Evolutionary conservation across 2,888 invertebrate species (phyloP), one percentile per base, ranked within the genome.

Genomic region (Taenaris catops): DNA sequence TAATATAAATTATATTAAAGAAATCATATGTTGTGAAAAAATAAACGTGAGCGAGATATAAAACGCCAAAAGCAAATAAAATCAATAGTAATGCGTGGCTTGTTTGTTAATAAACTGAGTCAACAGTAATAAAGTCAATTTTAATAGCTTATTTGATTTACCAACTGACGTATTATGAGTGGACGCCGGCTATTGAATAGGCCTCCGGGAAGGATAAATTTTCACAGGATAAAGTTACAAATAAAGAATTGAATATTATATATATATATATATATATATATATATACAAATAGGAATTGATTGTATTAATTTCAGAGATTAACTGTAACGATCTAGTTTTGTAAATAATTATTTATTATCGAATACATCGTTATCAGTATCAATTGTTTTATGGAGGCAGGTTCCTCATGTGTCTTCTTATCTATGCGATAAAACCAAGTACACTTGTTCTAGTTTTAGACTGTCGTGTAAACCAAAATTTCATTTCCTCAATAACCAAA

Each of bases 81-180:
- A 16, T 21, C 29, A 21, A 14, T 9, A 31, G 9, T 21, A n/a
- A 9, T 37, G 37, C 20, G 41, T 34, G 19, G 27, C 14, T 38
- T 25, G 28, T 34, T 25, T 34, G 28, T 38, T 34, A 31, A 20
- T 34, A 17, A 17, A 14, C 16, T 27, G 38, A 38, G 25, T 41
- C 29, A 35, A 44, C 37, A 27, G 26, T 41, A 41, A 44, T 48
- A 38, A 45, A 45, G 43, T 43, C 37, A 35, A 34, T 44, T 41
- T 45, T 41, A 37, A 41, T 43, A 27, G 32, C 34, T 27, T 31
- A 17, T 26, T 42, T 36, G 47, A 45, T 48, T 45, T 38, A 48
- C 29, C 23, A 34, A 29, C 34, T 37, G 25, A 38, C 27, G 32
- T 48, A 32, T 35, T 33, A 39, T 35, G 21, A 25, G 33, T 35